phyloP scores from a whole-genome alignment of 2,113 vertebrate species.

The Spea bombifrons region DNA sequence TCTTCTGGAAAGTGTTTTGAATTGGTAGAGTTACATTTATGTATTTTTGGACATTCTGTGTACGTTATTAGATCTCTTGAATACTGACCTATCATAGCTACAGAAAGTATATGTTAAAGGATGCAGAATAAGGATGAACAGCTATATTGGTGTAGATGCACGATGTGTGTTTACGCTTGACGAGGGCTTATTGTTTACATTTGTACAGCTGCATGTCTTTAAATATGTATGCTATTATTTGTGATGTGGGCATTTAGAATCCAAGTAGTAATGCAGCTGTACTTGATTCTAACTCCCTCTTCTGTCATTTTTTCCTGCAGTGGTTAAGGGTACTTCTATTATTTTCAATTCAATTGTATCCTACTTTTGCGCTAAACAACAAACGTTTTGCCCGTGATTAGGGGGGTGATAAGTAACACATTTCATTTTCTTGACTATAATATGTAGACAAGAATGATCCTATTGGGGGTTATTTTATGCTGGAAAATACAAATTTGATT shows the following conservation, averaged over 20 bases:
- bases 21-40: background rate
- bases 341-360: background rate
- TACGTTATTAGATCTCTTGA: background rate
- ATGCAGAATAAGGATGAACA: constrained; percentile 13
- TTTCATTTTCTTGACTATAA: background rate
- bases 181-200: background rate
- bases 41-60: background rate
- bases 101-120: background rate
- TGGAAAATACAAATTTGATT: too few relatives aligned
- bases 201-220: constrained; percentile 37
- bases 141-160: background rate
- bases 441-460: background rate
- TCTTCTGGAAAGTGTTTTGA: background rate
- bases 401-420: background rate
- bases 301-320: constrained; percentile 45
- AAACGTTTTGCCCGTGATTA: background rate
- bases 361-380: background rate
- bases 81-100: background rate
- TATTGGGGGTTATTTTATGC: background rate
- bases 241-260: constrained; percentile 15
- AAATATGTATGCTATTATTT: constrained; percentile 29
- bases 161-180: background rate
- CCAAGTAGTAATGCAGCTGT: constrained; percentile 18
- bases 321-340: constrained; percentile 49
- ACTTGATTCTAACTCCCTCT: constrained; percentile 45